A percentile compares a stretch with the other conserved stretches of the same genome.
phyloP scores from a whole-genome alignment of 35 echinoderm and acorn worm genomes.

The Chiridota heheva region DNA sequence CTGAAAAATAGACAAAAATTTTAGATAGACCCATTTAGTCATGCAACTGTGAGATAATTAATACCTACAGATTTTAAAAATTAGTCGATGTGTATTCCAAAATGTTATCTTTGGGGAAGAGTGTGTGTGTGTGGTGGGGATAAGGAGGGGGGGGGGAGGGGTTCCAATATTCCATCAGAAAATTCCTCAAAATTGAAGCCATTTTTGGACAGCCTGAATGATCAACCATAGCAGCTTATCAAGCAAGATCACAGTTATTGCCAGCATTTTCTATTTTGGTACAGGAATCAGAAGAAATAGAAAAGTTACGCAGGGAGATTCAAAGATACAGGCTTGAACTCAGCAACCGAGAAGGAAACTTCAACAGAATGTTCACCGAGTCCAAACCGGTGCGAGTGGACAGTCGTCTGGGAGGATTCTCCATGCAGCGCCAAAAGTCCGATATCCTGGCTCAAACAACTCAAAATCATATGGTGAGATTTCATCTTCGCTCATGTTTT shows the following conservation, averaged over 20 bases:
- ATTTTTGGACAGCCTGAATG: background rate
- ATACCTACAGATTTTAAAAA: too few relatives aligned
- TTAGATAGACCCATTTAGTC: too few relatives aligned
- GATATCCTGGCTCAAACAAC: too few relatives aligned
- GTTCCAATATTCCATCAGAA: background rate
- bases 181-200: background rate
- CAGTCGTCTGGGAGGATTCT: background rate
- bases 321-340: constrained; percentile 70
- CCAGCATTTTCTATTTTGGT: background rate
- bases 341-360: constrained; percentile 85
- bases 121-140: background rate
- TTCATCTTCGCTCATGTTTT: too few relatives aligned
- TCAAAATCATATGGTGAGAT: too few relatives aligned
- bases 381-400: constrained; percentile 45
- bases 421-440: too few relatives aligned
- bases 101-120: background rate
- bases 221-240: background rate
- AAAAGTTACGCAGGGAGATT: constrained; percentile 67
- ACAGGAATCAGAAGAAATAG: constrained; percentile 73
- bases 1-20: too few relatives aligned
- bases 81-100: background rate
- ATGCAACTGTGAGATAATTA: too few relatives aligned
- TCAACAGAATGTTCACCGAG: constrained; percentile 87
- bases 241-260: background rate
- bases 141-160: too few relatives aligned